A percentile compares a stretch with the other conserved stretches of the same genome.
Evolutionary conservation across 2,113 vertebrate genomes (phyloP).

Genomic region (Daubentonia madagascariensis): DNA sequence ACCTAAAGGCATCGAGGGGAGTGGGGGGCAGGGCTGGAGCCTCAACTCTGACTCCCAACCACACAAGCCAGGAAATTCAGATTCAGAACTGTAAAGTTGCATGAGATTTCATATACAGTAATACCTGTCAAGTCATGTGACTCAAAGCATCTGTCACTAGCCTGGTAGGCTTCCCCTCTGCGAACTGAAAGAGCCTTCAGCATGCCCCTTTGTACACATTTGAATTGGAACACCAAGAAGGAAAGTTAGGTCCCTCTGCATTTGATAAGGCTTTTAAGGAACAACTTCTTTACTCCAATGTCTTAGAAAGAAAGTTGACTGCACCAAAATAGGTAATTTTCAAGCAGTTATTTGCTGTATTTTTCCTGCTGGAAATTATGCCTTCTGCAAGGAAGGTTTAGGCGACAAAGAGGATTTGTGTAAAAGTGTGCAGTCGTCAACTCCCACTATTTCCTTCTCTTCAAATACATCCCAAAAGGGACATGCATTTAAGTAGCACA

Average conservation of each 20-base stretch:
- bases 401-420: not conserved
- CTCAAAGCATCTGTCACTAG: not conserved
- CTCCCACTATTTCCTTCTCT: not conserved
- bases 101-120: not conserved
- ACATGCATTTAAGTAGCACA: conserved; percentile 85
- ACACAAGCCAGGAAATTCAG: conserved; percentile 39
- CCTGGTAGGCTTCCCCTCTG: not conserved
- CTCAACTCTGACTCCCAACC: conserved; percentile 22
- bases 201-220: rapidly evolving
- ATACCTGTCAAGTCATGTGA: not conserved
- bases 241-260: not conserved
- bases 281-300: not conserved
- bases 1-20: conserved; percentile 33
- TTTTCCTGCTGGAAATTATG: conserved; percentile 62
- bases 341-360: conserved; percentile 24
- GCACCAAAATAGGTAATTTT: conserved; percentile 47
- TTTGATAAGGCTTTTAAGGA: conserved; percentile 46
- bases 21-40: not conserved
- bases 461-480: conserved; percentile 65
- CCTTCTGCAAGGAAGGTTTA: not conserved
- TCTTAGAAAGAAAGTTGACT: conserved; percentile 26
- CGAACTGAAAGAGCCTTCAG: not conserved
- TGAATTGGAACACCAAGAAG: not conserved
- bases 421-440: not conserved
- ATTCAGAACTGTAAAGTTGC: conserved; percentile 14